Conservation (phyloP, 2,113 vertebrate species). For the Ceyx melanurus region DNA sequence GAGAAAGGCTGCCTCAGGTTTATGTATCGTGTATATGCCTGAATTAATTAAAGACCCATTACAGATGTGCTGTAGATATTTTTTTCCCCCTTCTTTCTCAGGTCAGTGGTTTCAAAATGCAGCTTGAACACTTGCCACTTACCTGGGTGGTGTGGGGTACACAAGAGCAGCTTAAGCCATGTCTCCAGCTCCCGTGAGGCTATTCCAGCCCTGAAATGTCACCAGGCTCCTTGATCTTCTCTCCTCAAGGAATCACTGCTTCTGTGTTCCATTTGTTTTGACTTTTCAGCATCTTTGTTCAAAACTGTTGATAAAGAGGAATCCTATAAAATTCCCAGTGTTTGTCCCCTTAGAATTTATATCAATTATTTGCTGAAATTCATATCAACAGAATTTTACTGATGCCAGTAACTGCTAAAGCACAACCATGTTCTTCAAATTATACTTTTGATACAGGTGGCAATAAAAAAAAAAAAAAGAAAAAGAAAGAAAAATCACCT, state of each 20-base stretch:
- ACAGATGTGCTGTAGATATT: neutral
- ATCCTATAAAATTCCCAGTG: neutral
- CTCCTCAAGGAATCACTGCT: neutral
- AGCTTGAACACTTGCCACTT: neutral
- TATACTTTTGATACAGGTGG: neutral
- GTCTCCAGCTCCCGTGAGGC: neutral
- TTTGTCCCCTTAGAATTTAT: neutral
- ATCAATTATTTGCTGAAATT: neutral
- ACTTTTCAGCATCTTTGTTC: neutral
- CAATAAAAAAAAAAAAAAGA: neutral
- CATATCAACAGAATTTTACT: neutral
- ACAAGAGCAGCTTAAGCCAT: neutral
- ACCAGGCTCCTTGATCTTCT: neutral
- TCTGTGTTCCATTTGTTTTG: neutral
- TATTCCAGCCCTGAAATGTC: neutral
- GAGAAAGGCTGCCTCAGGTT: neutral
- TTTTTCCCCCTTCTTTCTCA: neutral
- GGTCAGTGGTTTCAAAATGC: neutral
- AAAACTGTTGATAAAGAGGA: neutral
- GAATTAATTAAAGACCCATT: neutral
- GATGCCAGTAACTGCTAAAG: neutral
- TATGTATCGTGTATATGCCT: neutral
- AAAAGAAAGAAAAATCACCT: neutral
- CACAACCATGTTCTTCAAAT: neutral
- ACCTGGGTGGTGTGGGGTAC: rapidly evolving